Base-by-base conservation (phyloP, 2,113 vertebrate genomes). In the Elachura formosa region DNA sequence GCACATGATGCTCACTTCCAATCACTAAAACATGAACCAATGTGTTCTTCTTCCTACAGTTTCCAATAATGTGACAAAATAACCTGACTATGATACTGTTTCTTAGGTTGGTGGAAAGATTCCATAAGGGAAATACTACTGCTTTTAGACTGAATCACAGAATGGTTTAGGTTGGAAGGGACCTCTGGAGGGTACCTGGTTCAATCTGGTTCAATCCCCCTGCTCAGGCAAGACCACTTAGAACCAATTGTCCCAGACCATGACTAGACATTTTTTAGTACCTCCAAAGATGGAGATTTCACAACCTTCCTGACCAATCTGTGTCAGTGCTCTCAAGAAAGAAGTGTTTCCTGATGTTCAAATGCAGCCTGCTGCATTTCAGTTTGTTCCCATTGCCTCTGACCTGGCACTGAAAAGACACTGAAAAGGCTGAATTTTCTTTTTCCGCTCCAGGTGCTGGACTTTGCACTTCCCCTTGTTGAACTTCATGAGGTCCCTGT, bases 1-100 rank as follows among this genome's bases (percentile, higher is more conserved):
- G 33, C 38, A 49, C 0, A 0, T n/a, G 21, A 33, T 52, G 7
- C 22, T 62, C n/a, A 23, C 3, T 68, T 82, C 26, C 38, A 74
- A 5, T 40, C 25, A 48, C 21, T 49, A 41, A 69, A 82, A n/a
- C 10, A 49, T 2, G 6, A 14, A 68, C 4, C 10, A 34, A 0
- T 63, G 38, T 19, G 31, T 9, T 29, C 9, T 56, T 90, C 5
- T 21, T 14, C 10, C 21, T 84, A 34, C n/a, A 61, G 21, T 22
- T 86, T 72, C 58, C 25, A 58, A 13, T 45, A 74, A 36, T n/a
- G 23, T 41, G 41, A 72, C 14, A 63, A 64, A 11, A 25, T 51
- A 48, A 40, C 6, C 13, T 41, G 18, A 45, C 51, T 86, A 24
- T 4, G 5, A 55, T 12, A 6, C 2, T 31, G 3, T 45, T 33